Conservation (phyloP, 2,113 vertebrate genomes). For the Lates calcarifer region DNA sequence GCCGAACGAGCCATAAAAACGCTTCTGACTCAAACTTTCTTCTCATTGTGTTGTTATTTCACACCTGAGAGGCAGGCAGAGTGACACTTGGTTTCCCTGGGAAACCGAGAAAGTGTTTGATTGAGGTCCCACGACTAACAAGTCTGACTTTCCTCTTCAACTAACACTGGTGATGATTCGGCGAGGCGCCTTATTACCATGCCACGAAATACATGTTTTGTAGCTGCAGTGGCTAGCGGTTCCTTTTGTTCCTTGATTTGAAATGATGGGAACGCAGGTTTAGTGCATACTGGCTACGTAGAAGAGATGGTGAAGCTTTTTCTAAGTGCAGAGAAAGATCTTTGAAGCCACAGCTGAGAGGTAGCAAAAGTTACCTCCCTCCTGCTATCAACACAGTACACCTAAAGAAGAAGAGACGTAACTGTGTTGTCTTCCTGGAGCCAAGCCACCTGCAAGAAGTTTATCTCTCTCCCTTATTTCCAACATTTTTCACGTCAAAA, state of each 20-base stretch:
- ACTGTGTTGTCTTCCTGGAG: conserved; percentile 49
- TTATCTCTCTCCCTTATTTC: conserved; percentile 57
- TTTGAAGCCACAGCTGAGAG: conserved; percentile 7
- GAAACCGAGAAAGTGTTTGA: conserved; percentile 54
- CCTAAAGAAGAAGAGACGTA: conserved; percentile 29
- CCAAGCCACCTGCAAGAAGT: conserved; percentile 56
- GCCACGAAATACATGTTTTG: conserved; percentile 35
- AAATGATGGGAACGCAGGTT: conserved; percentile 3
- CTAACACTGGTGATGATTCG: conserved; percentile 22
- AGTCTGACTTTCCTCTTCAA: conserved; percentile 48
- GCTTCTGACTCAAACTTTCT: conserved; percentile 59
- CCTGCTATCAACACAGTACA: not conserved
- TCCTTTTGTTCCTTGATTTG: conserved; percentile 36
- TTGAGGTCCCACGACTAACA: conserved; percentile 64
- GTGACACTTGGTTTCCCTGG: conserved; percentile 41
- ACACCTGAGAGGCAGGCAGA: conserved; percentile 68
- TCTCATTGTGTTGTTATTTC: conserved; percentile 71
- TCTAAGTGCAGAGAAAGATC: not conserved
- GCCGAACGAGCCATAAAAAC: conserved; percentile 49
- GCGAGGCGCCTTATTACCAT: conserved; percentile 14
- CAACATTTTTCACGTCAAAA: conserved; percentile 70
- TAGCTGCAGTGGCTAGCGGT: conserved; percentile 2
- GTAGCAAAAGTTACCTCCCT: conserved; percentile 21
- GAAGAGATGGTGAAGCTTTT: not conserved
- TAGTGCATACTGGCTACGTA: not conserved